Evolutionary conservation across 2,113 vertebrate species (phyloP).

Genomic region (Hippocampus guttulatus): DNA sequence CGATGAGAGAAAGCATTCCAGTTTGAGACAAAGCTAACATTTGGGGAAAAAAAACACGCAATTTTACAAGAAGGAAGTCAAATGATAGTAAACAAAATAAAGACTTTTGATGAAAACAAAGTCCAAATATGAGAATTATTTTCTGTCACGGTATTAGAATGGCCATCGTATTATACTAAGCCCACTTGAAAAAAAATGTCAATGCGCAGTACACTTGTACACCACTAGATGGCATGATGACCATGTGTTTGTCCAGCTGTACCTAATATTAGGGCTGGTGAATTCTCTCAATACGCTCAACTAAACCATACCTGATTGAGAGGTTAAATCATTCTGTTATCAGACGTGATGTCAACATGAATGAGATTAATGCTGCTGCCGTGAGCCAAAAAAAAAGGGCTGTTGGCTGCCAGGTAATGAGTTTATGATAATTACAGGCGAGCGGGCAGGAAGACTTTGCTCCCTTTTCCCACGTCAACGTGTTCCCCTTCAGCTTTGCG

Average conservation of each 20-base stretch:
- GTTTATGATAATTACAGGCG: not conserved
- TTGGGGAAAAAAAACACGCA: no score
- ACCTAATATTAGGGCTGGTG: not conserved
- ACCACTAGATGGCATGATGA: not conserved
- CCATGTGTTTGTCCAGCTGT: no score
- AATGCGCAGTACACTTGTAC: not conserved
- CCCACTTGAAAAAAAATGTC: no score
- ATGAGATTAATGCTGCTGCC: not conserved
- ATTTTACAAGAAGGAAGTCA: no score
- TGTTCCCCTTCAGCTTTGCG: not conserved
- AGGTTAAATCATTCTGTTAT: conserved; percentile 9
- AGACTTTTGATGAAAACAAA: no score
- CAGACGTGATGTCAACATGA: not conserved
- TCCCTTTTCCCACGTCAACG: not conserved
- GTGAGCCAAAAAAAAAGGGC: not conserved
- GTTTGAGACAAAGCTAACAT: no score
- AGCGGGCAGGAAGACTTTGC: not conserved
- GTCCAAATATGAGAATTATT: no score
- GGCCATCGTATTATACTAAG: no score
- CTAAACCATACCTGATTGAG: not conserved
- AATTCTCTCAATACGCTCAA: not conserved
- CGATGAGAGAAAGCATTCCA: no score
- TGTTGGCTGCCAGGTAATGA: not conserved
- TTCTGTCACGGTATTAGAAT: no score
- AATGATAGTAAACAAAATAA: no score